Base-by-base conservation (phyloP, 2,797 vertebrate species). In the Liasis olivaceus region DNA sequence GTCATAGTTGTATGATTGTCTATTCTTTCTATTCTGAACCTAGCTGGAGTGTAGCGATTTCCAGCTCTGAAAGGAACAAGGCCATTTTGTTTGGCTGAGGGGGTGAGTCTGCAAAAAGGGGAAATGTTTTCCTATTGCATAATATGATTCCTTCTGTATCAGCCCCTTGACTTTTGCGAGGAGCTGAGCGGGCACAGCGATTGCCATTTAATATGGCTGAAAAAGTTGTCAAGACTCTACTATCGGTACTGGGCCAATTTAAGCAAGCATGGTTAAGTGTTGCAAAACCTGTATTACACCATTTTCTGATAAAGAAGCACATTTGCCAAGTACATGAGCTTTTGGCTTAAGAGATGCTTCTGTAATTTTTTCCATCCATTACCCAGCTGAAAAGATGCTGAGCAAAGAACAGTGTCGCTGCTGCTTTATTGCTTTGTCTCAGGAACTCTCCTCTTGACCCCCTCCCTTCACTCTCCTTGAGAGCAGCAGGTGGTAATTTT, bases 371-470 rank as follows among this genome's bases (percentile, higher is more conserved):
- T 92, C 89, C 92, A 66, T 95, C 91, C 87, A 1, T 91, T 94
- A 93, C 90, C 84, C 94, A 64, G 90, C 84, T 87, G 89, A 95
- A 96, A 96, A 95, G 91, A 90, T 81, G 94, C 95, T 92, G 96
- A 94, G 87, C 84, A 93, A 94, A 97, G 96, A 96, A 92, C 92
- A 94, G 72, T 89, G 93, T 94, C 96, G 17, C 90, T 93, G 26
- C 93, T 93, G 93, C 56, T 94, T 97, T 97, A 96, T 94, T 97
- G 93, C 93, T 96, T 97, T 96, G 95, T 89, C 91, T 97, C 90
- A 58, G 93, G 89, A 93, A 95, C 81, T 95, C 91, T 96, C 95
- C 95, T 97, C 96, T 92, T 88, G 92, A 84, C 51, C 88, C 31
- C 17, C 69, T 60, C n/a, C 24, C 69, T 91, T 94, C 91, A 93